Conservation (phyloP, 2,113 vertebrate species). For the Saimiri boliviensis region DNA sequence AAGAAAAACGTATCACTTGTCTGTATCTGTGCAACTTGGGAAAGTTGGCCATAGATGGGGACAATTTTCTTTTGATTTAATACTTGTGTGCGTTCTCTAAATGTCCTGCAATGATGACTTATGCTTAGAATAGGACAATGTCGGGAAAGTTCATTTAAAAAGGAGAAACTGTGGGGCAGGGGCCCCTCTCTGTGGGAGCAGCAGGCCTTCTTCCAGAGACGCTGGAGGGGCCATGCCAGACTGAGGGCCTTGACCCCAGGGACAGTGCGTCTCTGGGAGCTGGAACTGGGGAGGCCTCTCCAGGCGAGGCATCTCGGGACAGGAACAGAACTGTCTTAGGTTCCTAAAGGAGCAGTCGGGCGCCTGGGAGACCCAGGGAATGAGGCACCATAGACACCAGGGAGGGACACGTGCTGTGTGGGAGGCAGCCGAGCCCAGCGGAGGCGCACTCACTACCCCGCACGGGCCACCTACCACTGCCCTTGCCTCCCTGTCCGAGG, state of each 20-base stretch:
- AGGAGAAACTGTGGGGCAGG: not conserved
- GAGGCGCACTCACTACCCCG: too few relatives aligned
- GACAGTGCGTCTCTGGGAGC: not conserved
- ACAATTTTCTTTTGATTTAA: not conserved
- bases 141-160: not conserved
- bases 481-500: not conserved
- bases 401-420: not conserved
- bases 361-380: not conserved
- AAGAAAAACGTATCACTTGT: not conserved
- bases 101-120: not conserved
- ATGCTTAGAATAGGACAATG: not conserved
- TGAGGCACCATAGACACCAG: not conserved
- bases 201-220: not conserved
- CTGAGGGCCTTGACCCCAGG: not conserved
- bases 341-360: not conserved
- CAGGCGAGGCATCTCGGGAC: not conserved
- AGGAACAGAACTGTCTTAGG: not conserved
- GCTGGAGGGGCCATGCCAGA: not conserved
- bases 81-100: not conserved
- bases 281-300: not conserved
- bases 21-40: not conserved
- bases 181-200: not conserved
- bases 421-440: too few relatives aligned
- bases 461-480: not conserved
- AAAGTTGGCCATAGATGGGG: not conserved